Percentiles rank a stretch among this genome's conserved stretches.
Conservation (phyloP, 2,888 invertebrate species). For the Aelia acuminata region DNA sequence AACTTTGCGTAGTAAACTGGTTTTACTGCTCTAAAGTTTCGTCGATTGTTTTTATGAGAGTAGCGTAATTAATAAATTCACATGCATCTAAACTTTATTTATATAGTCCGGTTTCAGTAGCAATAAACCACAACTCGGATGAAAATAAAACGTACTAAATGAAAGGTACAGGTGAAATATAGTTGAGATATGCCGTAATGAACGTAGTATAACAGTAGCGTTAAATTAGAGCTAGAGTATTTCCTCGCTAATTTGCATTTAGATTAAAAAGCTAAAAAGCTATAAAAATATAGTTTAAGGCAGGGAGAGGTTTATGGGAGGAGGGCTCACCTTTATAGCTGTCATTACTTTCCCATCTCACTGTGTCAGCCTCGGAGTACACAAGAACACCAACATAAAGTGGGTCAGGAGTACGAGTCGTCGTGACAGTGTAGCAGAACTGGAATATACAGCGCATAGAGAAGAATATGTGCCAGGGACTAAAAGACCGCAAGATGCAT, state of each 20-base stretch:
- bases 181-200: background rate
- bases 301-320: background rate
- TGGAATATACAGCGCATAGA: no score
- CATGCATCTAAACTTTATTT: no score
- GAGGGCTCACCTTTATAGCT: background rate
- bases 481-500: no score
- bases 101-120: no score
- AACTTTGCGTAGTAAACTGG: no score
- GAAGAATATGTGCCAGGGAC: no score
- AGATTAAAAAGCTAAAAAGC: slow-evolving; percentile 9
- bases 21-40: no score
- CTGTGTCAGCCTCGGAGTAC: background rate
- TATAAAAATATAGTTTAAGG: slow-evolving; percentile 32
- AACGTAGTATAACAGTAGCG: background rate
- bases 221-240: background rate
- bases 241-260: background rate
- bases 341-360: background rate
- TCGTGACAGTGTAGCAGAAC: no score
- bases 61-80: no score
- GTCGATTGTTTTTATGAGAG: no score
- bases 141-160: background rate
- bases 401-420: background rate
- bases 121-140: background rate
- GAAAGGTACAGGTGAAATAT: background rate
- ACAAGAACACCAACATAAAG: background rate